A percentile compares a stretch with the other conserved stretches of the same genome.
Evolutionary conservation across 2,113 vertebrate species (phyloP).

Genomic region (Meriones unguiculatus): DNA sequence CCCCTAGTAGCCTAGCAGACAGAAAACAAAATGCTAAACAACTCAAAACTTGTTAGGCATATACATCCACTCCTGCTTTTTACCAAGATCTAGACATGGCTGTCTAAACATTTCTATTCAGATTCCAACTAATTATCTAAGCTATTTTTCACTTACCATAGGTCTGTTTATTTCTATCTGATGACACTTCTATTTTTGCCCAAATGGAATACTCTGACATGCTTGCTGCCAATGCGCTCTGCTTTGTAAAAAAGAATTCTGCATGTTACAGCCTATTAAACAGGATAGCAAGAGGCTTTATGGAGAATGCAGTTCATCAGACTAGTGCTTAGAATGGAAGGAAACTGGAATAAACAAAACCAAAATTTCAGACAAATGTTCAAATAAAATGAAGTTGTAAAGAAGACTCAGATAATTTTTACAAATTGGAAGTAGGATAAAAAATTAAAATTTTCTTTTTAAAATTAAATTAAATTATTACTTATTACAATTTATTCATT

Average conservation of each 20-base stretch:
- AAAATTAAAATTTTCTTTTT: neutral
- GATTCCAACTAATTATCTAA: neutral
- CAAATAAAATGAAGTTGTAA: neutral
- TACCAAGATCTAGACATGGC: neutral
- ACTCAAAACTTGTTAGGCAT: neutral
- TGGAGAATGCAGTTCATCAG: neutral
- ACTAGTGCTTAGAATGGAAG: accelerated
- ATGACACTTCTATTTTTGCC: neutral
- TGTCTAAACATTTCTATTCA: neutral
- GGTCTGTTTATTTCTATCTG: neutral
- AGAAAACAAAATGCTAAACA: neutral
- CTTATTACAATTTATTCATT: too few relatives aligned
- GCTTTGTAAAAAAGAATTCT: neutral
- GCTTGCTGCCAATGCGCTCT: neutral
- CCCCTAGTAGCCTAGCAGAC: accelerated
- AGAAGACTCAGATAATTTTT: neutral
- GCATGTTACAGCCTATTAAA: neutral
- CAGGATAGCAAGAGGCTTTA: neutral
- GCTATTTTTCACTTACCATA: neutral
- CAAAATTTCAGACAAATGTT: neutral
- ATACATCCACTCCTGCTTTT: neutral
- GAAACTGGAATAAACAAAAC: neutral
- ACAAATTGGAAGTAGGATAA: neutral
- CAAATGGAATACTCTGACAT: neutral
- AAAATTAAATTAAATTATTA: too few relatives aligned